phyloP scores from a whole-genome alignment of 2,797 vertebrate species.

The Cheirogaleus major region DNA sequence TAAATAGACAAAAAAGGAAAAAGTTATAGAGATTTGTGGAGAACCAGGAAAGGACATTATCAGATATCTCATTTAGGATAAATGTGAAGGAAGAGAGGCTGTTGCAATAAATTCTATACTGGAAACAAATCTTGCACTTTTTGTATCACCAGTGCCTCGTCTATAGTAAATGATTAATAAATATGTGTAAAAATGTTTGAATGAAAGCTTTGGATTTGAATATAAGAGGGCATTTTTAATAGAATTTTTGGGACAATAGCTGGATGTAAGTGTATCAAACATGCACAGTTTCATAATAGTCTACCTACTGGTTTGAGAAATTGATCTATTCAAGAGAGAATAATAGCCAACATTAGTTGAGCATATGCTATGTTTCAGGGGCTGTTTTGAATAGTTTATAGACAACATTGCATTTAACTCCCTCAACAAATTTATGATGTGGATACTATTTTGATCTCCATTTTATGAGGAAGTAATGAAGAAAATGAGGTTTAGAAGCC shows the following conservation, averaged over 20 bases:
- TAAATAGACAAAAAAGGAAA: not conserved
- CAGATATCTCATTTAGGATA: not conserved
- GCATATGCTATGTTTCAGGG: not conserved
- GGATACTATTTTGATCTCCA: constrained; percentile 2
- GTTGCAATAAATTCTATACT: not conserved
- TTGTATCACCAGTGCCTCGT: not conserved
- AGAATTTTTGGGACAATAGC: not conserved
- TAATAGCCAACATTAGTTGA: not conserved
- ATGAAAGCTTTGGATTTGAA: constrained; percentile 26
- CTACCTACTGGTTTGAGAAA: not conserved
- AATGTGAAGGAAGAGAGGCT: not conserved
- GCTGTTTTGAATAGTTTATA: not conserved
- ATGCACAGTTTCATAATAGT: not conserved
- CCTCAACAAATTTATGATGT: not conserved
- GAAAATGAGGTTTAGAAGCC: not conserved
- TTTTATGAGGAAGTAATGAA: not conserved
- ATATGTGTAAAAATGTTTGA: not conserved
- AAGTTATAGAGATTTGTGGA: not conserved
- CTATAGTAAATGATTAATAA: not conserved
- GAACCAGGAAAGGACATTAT: not conserved
- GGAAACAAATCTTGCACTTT: not conserved
- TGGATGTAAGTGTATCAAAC: not conserved
- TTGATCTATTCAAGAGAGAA: not conserved
- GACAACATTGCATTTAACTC: not conserved
- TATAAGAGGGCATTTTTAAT: not conserved